Evolutionary conservation across 2,888 invertebrate genomes (phyloP).

Genomic region (Napeogenes inachia): DNA sequence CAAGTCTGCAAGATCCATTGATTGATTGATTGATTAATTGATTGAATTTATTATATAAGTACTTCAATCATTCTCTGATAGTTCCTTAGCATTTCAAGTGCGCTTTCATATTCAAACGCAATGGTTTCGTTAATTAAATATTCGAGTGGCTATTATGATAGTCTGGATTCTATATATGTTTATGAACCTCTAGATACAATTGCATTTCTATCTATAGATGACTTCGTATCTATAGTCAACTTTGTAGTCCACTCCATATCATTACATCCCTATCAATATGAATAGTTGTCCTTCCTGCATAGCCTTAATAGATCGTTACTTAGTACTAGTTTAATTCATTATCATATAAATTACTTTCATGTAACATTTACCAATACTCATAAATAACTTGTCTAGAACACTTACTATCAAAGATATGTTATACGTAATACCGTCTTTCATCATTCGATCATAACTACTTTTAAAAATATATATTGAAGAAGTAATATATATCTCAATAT

Average conservation of each 20-base stretch:
- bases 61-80: slow-evolving; percentile 1
- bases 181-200: too few species aligned
- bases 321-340: neutral
- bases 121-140: slow-evolving; percentile 22
- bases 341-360: neutral
- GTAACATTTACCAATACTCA: too few species aligned
- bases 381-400: too few species aligned
- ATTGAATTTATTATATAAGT: slow-evolving; percentile 1
- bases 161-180: neutral
- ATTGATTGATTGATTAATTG: slow-evolving; percentile 2
- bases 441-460: too few species aligned
- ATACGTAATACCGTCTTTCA: too few species aligned
- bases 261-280: neutral
- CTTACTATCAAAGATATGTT: too few species aligned
- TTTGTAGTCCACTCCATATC: neutral
- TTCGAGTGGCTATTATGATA: slow-evolving; percentile 19
- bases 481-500: too few species aligned
- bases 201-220: too few species aligned
- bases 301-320: neutral
- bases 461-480: too few species aligned
- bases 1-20: slow-evolving; percentile 1
- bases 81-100: neutral
- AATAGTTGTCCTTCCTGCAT: neutral
- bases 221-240: too few species aligned
- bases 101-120: neutral